These are phyloP conservation scores for Mastigias papua DNA, from an alignment of 30 jellyfish, hydroid and myxozoan species.

Conservation along the genomic window DNA sequence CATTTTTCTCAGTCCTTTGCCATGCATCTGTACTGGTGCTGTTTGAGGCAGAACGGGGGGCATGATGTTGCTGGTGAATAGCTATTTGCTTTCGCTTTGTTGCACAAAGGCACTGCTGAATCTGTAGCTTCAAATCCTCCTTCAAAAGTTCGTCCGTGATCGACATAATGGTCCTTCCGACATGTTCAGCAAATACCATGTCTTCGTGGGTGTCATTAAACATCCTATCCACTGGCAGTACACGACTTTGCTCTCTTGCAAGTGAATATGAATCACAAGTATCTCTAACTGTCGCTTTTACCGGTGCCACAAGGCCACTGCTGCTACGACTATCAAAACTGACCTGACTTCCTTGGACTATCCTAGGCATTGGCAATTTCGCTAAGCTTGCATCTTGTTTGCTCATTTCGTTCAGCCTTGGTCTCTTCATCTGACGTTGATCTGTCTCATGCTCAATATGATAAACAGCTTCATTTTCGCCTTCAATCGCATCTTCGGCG, in stretches of 20 bases:
- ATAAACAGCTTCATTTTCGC: slow-evolving; percentile 22
- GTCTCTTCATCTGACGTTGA: slow-evolving; percentile 23
- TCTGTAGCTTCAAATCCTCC: slow-evolving; percentile 71
- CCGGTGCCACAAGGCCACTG: slow-evolving; percentile 19
- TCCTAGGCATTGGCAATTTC: not conserved
- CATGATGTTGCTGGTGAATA: slow-evolving; percentile 46
- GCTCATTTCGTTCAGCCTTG: slow-evolving; percentile 30
- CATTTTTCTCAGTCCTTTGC: slow-evolving; percentile 38
- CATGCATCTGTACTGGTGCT: not conserved
- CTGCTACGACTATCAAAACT: not conserved
- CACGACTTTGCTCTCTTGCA: not conserved
- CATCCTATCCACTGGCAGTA: not conserved
- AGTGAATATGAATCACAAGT: slow-evolving; percentile 1
- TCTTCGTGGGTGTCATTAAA: slow-evolving; percentile 45
- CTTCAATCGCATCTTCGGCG: slow-evolving; percentile 27
- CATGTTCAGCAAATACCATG: slow-evolving; percentile 78
- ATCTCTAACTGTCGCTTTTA: not conserved
- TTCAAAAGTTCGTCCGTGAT: slow-evolving; percentile 68
- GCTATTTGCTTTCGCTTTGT: slow-evolving; percentile 67
- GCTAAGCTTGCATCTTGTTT: slow-evolving; percentile 29
- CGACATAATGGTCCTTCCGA: slow-evolving; percentile 61
- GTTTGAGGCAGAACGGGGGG: slow-evolving; percentile 13
- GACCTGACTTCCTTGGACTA: not conserved
- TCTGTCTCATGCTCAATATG: slow-evolving; percentile 12
- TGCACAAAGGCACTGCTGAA: slow-evolving; percentile 76